Evolutionary conservation across 2,888 invertebrate genomes (phyloP), one percentile per base, ranked within the genome.

Genomic region (Cephus pulcher): DNA sequence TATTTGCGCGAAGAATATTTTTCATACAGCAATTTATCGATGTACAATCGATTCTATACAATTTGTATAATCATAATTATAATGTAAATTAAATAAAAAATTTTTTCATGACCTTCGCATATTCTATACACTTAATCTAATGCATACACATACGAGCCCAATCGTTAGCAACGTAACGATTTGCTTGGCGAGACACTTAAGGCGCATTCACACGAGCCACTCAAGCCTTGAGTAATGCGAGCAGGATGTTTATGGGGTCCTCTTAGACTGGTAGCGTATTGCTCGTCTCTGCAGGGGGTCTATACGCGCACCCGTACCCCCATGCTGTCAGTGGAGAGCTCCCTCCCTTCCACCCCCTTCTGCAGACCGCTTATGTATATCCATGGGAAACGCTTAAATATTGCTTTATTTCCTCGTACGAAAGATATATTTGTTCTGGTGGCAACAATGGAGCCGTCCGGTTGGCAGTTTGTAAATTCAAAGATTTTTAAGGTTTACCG

Each of bases 361-460:
- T 83, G 85, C 84, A 80, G 87, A 86, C 84, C 86, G 87, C 86
- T 87, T 88, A 88, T 88, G 86, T 87, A 89, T 88, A 88, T 88
- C 89, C 90, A 90, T 90, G 90, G 90, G 90, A 90, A 90, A 86
- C 86, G 85, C 84, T 87, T 86, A 86, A 86, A 90, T 89, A 89
- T 89, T 88, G 85, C 88, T 90, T 88, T 89, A 89, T 90, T 89
- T 88, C 23, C 15, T 34, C 23, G 23, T 74, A 30, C 34, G 74
- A 35, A 35, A 37, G 74, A 74, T 37, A 74, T 23, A 35, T 35
- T 37, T 74, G 34, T n/a, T 37, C 37, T 30, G 74, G 12, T n/a
- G 30, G 34, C 71, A 12, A n/a, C 74, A 34, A 74, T 74, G 74
- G 74, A 34, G n/a, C 30, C 30, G 11, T 34, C n/a, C n/a, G 4